Base-by-base conservation (phyloP, 2,113 vertebrate species). In the Sinosuthora webbiana region DNA sequence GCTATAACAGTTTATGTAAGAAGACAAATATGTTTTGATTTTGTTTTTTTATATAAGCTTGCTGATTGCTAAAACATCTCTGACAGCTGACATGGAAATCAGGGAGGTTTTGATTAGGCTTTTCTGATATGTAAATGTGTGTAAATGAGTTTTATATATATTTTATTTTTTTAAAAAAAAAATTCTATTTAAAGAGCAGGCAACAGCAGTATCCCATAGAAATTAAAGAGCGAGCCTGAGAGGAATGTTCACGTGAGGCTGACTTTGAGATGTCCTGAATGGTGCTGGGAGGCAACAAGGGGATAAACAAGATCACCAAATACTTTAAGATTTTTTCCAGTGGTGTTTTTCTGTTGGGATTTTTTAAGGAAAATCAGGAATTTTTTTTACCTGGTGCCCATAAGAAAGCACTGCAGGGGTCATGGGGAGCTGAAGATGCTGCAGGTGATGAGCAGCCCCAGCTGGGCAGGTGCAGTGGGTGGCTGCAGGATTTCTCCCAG, bases 71-170 rank as follows among this genome's bases (percentile, higher is more conserved):
- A 68, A 86, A 97, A 89, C 73, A 82, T 65, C 81, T 74, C 17
- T 92, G 91, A 67, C 59, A 84, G 89, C 42, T 89, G 87, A 95
- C 75, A 21, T 63, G 89, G 83, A 96, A 96, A 95, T 95, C 75
- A 73, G 87, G 70, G 79, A 75, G 85, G 75, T 83, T 96, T 94
- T 96, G 94, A 95, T 95, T 92, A 95, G 77, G 80, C 77, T 94
- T 82, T 94, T 93, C 89, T 90, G 90, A 81, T 93, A 94, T 90
- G 90, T 87, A 97, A 96, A 96, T 94, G 55, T 42, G 83, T 94
- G 87, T 79, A 74, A 92, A 96, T 85, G 22, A 94, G 71, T 64
- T 49, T 33, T 81, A 91, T 56, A 39, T 73, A 25, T 83, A 24
- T 77, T 24, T 70, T 33, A 4, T 1, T 19, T 37, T 78, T 79